phyloP scores from a whole-genome alignment of 2,797 vertebrate genomes.

The Myotis vivesi region DNA sequence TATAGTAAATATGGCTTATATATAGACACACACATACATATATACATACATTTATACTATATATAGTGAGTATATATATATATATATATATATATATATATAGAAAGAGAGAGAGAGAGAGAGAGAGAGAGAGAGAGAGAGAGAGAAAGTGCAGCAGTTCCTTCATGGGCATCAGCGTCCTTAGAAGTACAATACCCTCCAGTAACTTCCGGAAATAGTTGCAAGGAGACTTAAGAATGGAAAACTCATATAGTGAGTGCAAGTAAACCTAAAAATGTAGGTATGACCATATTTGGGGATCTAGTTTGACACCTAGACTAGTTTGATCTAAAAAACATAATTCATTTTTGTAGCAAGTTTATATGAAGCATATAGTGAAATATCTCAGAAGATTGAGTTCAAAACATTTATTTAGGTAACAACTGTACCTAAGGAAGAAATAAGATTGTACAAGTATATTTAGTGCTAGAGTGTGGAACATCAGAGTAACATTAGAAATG shows the following conservation, averaged over 20 bases:
- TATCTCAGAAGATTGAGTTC: not conserved
- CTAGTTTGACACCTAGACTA: not conserved
- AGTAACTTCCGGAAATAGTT: not conserved
- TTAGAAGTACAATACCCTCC: not conserved
- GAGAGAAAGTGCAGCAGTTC: not conserved
- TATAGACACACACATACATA: not conserved
- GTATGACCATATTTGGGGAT: not conserved
- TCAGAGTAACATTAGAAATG: not conserved
- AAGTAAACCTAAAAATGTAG: not conserved
- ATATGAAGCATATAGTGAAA: not conserved
- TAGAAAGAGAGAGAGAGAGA: too few relatives aligned
- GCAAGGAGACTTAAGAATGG: not conserved
- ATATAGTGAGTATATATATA: not conserved
- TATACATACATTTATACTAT: not conserved
- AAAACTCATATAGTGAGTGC: not conserved
- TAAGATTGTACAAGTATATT: not conserved
- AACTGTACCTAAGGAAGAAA: not conserved
- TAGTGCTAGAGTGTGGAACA: not conserved
- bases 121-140: too few relatives aligned
- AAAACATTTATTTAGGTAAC: conserved; percentile 12
- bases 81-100: not conserved
- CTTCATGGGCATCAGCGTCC: not conserved
- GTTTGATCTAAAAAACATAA: not conserved
- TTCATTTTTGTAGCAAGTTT: not conserved
- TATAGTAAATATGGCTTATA: not conserved